Conservation (phyloP, 2,888 invertebrate species). For the Pyrrhia umbra region DNA sequence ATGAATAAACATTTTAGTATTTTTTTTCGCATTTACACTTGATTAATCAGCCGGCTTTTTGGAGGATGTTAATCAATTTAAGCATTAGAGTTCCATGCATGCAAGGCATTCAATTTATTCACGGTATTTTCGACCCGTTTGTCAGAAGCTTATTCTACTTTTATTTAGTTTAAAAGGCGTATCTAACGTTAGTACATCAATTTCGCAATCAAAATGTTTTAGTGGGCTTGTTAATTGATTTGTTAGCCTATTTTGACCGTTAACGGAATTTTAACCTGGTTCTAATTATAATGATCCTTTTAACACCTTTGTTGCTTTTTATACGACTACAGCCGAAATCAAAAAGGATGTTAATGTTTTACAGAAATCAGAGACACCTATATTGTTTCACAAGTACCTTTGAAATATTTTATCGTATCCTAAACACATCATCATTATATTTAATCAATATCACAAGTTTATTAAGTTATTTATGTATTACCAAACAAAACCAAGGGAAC, state of each 20-base stretch:
- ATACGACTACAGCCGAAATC: background rate
- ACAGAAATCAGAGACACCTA: background rate
- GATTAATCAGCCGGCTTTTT: slow-evolving; percentile 46
- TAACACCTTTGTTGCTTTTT: background rate
- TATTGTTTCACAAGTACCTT: background rate
- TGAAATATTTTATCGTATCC: background rate
- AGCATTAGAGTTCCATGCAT: slow-evolving; percentile 20
- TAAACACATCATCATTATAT: too few species aligned
- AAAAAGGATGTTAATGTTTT: background rate
- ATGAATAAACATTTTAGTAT: slow-evolving; percentile 50
- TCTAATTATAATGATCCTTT: slow-evolving; percentile 16
- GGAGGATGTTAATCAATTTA: slow-evolving; percentile 33
- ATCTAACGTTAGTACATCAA: slow-evolving; percentile 17
- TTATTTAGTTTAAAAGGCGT: slow-evolving; percentile 35
- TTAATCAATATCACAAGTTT: too few species aligned
- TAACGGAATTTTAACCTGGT: slow-evolving; percentile 42
- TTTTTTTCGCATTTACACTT: slow-evolving; percentile 50
- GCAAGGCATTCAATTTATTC: slow-evolving; percentile 15
- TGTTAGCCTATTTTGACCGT: slow-evolving; percentile 6
- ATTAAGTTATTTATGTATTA: too few species aligned
- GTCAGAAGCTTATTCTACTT: slow-evolving; percentile 38
- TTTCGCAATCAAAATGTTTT: slow-evolving; percentile 37
- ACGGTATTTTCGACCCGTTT: slow-evolving; percentile 22
- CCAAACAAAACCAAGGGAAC: too few species aligned
- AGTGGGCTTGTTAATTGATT: slow-evolving; percentile 21